Evolutionary conservation across 1,140 invertebrate species (phyloP).

Genomic region (Sitophilus oryzae): DNA sequence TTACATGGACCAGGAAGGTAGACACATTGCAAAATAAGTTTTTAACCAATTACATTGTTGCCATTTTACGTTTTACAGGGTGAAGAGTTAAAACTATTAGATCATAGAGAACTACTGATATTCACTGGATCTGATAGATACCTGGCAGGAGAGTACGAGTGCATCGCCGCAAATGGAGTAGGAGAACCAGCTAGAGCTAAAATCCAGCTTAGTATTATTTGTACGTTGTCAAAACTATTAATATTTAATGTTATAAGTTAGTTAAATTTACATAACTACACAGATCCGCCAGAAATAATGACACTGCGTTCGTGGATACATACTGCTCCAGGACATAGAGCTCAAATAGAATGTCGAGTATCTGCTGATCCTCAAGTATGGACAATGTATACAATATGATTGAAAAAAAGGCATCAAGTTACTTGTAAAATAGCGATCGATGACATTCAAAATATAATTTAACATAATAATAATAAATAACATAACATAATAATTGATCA

Average conservation of each 20-base stretch:
- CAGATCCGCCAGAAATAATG: constrained; percentile 66
- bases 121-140: constrained; percentile 61
- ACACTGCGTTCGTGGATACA: constrained; percentile 61
- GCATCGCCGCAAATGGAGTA: constrained; percentile 64
- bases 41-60: constrained; percentile 4
- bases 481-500: no score
- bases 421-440: no score
- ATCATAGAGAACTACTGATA: constrained; percentile 55
- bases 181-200: constrained; percentile 60
- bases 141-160: constrained; percentile 65
- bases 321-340: constrained; percentile 58
- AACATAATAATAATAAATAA: no score
- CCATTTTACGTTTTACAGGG: constrained; percentile 54
- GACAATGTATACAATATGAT: background rate
- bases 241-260: background rate
- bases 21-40: no score
- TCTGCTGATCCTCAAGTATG: constrained; percentile 54
- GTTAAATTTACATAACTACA: constrained; percentile 2
- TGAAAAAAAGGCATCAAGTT: background rate
- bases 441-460: no score
- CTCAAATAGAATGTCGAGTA: constrained; percentile 62
- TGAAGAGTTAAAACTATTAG: constrained; percentile 55
- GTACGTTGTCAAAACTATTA: constrained; percentile 42
- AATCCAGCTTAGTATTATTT: constrained; percentile 54
- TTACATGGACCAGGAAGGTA: constrained; percentile 66